phyloP scores from a whole-genome alignment of 2,888 invertebrate genomes.

The Sisyra nigra region DNA sequence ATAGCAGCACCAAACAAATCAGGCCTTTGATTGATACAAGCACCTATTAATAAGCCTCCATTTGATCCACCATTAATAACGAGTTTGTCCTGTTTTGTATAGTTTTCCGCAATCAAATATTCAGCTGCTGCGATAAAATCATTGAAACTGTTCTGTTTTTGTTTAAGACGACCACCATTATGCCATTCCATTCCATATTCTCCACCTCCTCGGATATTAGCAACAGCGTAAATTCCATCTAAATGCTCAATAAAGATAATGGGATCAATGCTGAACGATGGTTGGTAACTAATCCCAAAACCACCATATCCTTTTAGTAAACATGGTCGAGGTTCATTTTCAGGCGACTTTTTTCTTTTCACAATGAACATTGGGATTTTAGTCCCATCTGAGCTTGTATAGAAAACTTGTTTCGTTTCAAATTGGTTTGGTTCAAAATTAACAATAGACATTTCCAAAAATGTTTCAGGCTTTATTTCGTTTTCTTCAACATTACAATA shows the following conservation, averaged over 20 bases:
- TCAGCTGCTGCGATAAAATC: constrained; percentile 90
- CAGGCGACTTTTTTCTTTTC: constrained; percentile 45
- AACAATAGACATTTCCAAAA: constrained; percentile 71
- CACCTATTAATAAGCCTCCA: constrained; percentile 90
- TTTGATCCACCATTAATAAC: constrained; percentile 93
- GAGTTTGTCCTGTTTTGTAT: constrained; percentile 57
- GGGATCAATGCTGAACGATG: constrained; percentile 77
- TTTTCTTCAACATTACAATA: constrained; percentile 60
- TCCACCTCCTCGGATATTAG: constrained; percentile 93
- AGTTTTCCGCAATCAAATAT: constrained; percentile 62
- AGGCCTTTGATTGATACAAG: constrained; percentile 88
- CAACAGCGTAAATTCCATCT: constrained; percentile 74
- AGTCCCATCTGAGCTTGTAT: constrained; percentile 81
- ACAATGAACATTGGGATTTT: constrained; percentile 93
- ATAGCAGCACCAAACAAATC: constrained; percentile 87
- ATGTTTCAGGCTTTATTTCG: constrained; percentile 46
- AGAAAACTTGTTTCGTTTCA: constrained; percentile 81
- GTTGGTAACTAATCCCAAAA: constrained; percentile 84
- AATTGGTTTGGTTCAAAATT: constrained; percentile 66
- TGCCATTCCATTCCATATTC: constrained; percentile 98
- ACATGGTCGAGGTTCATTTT: constrained; percentile 60
- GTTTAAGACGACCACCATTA: constrained; percentile 72
- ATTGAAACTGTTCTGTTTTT: constrained; percentile 95
- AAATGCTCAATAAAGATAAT: constrained; percentile 81
- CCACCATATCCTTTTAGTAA: constrained; percentile 94